These are phyloP conservation scores for Ibidorhyncha struthersii DNA, from an alignment of 2,113 vertebrate genomes.

Conservation along the genomic window DNA sequence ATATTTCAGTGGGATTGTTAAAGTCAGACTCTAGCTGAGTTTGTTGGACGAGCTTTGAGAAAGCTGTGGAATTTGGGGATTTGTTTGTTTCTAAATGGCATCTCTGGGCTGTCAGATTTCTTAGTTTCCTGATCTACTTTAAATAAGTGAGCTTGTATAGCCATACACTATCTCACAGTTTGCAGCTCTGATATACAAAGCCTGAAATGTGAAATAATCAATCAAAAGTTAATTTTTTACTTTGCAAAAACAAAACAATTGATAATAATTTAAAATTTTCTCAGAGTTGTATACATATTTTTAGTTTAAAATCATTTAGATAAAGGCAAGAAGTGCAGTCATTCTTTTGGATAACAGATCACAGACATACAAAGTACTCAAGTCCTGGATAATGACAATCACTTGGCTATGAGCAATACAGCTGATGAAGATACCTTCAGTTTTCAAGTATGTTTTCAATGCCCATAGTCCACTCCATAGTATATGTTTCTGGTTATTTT, in stretches of 20 bases:
- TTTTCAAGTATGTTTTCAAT: not conserved
- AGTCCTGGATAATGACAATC: not conserved
- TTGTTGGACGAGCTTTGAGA: not conserved
- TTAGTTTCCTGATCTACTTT: not conserved
- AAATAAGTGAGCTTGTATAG: not conserved
- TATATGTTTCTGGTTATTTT: not conserved
- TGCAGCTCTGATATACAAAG: not conserved
- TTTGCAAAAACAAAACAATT: not conserved
- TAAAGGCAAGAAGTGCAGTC: not conserved
- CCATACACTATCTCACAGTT: not conserved
- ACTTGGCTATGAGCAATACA: not conserved
- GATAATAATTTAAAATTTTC: not conserved
- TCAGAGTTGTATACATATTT: not conserved
- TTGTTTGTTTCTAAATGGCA: not conserved
- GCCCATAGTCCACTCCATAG: not conserved
- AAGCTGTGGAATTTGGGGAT: not conserved
- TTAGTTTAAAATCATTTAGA: not conserved
- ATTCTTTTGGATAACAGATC: not conserved
- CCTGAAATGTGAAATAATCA: not conserved
- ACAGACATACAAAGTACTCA: not conserved
- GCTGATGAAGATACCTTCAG: not conserved
- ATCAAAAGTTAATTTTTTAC: not conserved
- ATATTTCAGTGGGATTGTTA: not conserved
- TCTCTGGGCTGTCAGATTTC: not conserved
- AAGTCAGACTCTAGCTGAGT: not conserved